Evolutionary conservation across 2,888 invertebrate species (phyloP), one percentile per base, ranked within the genome.

Genomic region (Steromphala cineraria): DNA sequence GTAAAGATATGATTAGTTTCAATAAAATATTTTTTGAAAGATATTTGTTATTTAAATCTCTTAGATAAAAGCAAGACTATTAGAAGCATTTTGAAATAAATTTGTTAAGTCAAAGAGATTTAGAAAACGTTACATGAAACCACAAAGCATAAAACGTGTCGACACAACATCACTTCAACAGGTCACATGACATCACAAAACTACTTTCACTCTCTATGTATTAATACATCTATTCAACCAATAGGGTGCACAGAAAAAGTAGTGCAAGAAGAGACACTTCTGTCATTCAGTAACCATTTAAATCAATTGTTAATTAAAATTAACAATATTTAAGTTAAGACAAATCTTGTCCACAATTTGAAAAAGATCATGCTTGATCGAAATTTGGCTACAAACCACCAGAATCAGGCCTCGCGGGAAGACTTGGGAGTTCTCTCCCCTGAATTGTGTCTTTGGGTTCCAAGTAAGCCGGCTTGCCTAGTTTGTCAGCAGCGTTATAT

Each of bases 381-480:
- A 75, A 52, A 75, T 75, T 75, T 53, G 71, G 71, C 53, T 79
- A 79, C 79, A 71, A 79, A 79, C 79, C 79, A 79, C 79, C 82
- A 40, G 87, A 83, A 81, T 89, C 89, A 21, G 89, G 89, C 79
- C 87, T 86, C 67, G 85, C 82, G 53, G 92, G 92, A 53, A 92
- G 85, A 52, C 91, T 92, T n/a, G 93, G 92, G 36, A 93, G 89
- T 84, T 91, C 89, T 81, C 92, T 87, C 85, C 90, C 89, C 87
- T 90, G 91, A 81, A 92, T 89, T 81, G 87, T 88, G 83, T 90
- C 91, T 86, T 89, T 89, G 67, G 90, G 91, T 81, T 89, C 89
- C 81, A 87, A 84, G 84, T 90, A 90, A 28, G 80, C 83, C 53
- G 82, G 82, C 84, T 88, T 89, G 85, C 83, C 83, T 81, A 85